Base-by-base conservation (phyloP, 2,113 vertebrate species). In the Macrotis lagotis region DNA sequence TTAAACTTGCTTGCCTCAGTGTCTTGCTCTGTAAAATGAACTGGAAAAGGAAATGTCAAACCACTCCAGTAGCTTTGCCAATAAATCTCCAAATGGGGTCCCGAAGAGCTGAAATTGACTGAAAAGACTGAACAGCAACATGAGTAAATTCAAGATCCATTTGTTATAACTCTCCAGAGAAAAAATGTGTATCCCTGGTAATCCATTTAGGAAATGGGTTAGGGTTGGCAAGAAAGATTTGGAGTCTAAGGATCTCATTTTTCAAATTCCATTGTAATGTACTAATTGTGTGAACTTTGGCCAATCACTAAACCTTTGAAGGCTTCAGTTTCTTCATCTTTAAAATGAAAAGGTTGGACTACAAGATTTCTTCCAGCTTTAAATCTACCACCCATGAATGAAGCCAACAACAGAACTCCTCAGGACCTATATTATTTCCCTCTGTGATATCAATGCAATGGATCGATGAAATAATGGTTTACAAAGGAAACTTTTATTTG, bases 381-480 rank as follows among this genome's bases (percentile, higher is more conserved):
- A 66, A 66, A 16, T 66, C 31, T 37, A 9, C 37, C 3, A 66
- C 31, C 59, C 37, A 37, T 66, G 3, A 66, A 66, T 66, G 59
- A 66, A 66, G 31, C 11, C 31, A 59, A 28, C 12, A 16, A 8
- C 10, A n/a, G 7, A 37, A 66, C 10, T 66, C 55, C 28, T 37
- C 14, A 14, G 59, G 3, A 74, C 26, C 59, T 74, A n/a, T 74
- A 74, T 74, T 74, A 59, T 44, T 31, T 92, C 16, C 89, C 48
- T 92, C 90, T 92, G 91, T 51, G 47, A 92, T 51, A 47, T 25
- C 47, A 95, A 10, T n/a, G 55, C 48, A 93, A 2, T 91, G 25
- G 88, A 22, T 90, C 93, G 90, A 90, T 14, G n/a, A 50, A 88
- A 96, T 52, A 95, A 91, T 50, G 11, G 5, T 59, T 6, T 93